Percentiles rank a stretch among this genome's conserved stretches.
Conservation (phyloP, 2,113 vertebrate species). For the Otocyon megalotis region DNA sequence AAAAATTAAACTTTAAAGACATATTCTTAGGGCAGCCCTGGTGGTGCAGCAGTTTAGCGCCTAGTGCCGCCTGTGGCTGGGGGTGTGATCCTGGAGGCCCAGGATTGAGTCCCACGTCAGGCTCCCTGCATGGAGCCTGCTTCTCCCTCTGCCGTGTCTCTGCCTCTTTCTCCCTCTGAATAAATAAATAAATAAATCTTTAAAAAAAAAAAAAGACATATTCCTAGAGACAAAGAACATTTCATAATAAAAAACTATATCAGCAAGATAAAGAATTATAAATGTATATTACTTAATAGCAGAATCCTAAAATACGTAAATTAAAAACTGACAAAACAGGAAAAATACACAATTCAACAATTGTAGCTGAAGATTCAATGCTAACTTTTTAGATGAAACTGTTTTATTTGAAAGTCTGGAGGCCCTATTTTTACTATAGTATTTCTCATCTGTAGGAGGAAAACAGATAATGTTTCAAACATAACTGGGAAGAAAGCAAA, state of each 20-base stretch:
- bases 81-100: no score
- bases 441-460: slow-evolving; percentile 36
- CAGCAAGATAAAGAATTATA: background rate
- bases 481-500: slow-evolving; percentile 46
- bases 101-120: no score
- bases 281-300: background rate
- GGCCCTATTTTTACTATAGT: slow-evolving; percentile 11
- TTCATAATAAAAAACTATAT: background rate
- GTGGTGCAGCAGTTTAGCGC: no score
- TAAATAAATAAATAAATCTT: no score
- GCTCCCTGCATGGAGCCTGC: no score
- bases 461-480: slow-evolving; percentile 3
- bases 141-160: no score
- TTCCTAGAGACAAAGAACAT: background rate
- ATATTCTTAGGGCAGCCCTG: background rate
- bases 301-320: background rate
- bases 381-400: slow-evolving; percentile 24
- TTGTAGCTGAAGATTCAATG: background rate
- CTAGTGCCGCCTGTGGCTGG: no score
- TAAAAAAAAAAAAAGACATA: background rate
- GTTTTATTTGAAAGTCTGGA: slow-evolving; percentile 23
- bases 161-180: no score
- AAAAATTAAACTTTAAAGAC: background rate
- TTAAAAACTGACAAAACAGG: background rate
- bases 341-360: background rate